Evolutionary conservation across 2,113 vertebrate species (phyloP).

Genomic region (Platichthys stellatus): DNA sequence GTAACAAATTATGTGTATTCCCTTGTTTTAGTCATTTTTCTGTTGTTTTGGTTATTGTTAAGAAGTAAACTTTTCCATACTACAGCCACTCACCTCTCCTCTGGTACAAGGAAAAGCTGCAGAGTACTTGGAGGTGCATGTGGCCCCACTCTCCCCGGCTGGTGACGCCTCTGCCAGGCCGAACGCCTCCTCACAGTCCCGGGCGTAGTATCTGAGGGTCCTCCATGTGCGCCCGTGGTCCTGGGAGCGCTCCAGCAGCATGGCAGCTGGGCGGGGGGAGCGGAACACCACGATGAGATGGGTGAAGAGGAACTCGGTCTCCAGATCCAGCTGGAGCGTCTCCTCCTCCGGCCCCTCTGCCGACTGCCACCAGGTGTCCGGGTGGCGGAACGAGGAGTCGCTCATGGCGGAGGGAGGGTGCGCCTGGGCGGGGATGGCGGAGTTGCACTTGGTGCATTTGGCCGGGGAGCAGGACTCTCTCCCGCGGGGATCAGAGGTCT

Average conservation of each 20-base stretch:
- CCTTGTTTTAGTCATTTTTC: too few relatives aligned
- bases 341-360: slow-evolving; percentile 82
- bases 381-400: slow-evolving; percentile 91
- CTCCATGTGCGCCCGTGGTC: slow-evolving; percentile 90
- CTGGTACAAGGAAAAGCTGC: slow-evolving; percentile 69
- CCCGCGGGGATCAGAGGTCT: slow-evolving; percentile 53
- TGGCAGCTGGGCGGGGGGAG: slow-evolving; percentile 90
- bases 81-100: slow-evolving; percentile 67
- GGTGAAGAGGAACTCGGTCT: slow-evolving; percentile 92
- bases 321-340: slow-evolving; percentile 90
- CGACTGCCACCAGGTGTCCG: slow-evolving; percentile 96
- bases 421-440: slow-evolving; percentile 75
- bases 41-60: too few relatives aligned
- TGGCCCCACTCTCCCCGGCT: slow-evolving; percentile 22
- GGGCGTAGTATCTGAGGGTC: slow-evolving; percentile 89
- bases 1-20: too few relatives aligned
- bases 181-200: slow-evolving; percentile 88
- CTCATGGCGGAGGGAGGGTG: slow-evolving; percentile 91
- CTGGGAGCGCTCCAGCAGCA: slow-evolving; percentile 93
- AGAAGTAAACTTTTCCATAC: not conserved
- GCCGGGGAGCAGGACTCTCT: slow-evolving; percentile 77
- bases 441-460: slow-evolving; percentile 82
- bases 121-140: slow-evolving; percentile 74
- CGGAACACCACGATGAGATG: slow-evolving; percentile 96
- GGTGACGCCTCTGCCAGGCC: slow-evolving; percentile 84